These are phyloP conservation scores for Lampris megalopsis DNA, from an alignment of 2,113 vertebrate species.

Conservation along the genomic window DNA sequence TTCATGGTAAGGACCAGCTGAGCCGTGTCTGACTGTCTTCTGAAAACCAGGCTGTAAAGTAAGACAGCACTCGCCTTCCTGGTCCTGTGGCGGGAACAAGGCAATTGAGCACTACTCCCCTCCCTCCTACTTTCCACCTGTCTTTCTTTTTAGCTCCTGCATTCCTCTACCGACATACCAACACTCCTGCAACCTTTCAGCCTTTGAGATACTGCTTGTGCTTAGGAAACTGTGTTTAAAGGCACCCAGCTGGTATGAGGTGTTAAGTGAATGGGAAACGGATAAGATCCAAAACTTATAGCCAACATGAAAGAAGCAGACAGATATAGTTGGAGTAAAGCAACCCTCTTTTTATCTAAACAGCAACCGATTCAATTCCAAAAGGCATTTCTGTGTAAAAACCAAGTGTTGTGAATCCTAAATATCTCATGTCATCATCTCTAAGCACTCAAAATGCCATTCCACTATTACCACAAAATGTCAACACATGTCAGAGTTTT, in stretches of 20 bases:
- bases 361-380: constrained; percentile 3
- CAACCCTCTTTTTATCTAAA: constrained; percentile 17
- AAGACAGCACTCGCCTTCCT: too few species aligned
- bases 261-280: constrained; percentile 40
- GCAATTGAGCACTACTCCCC: too few species aligned
- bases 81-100: too few species aligned
- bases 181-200: neutral
- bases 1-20: too few species aligned
- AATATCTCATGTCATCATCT: neutral
- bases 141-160: too few species aligned
- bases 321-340: constrained; percentile 16
- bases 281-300: constrained; percentile 36
- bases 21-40: too few species aligned
- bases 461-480: constrained; percentile 29
- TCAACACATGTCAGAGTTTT: constrained; percentile 6
- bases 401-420: neutral
- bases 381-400: constrained; percentile 20
- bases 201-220: constrained; percentile 16
- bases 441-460: neutral
- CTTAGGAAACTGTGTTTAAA: constrained; percentile 23
- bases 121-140: too few species aligned
- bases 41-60: too few species aligned
- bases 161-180: too few species aligned
- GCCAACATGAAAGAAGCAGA: constrained; percentile 36
- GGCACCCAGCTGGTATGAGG: constrained; percentile 19